Evolutionary conservation across 1,140 invertebrate species (phyloP), one percentile per base, ranked within the genome.

Genomic region (Zaprionus davidi): DNA sequence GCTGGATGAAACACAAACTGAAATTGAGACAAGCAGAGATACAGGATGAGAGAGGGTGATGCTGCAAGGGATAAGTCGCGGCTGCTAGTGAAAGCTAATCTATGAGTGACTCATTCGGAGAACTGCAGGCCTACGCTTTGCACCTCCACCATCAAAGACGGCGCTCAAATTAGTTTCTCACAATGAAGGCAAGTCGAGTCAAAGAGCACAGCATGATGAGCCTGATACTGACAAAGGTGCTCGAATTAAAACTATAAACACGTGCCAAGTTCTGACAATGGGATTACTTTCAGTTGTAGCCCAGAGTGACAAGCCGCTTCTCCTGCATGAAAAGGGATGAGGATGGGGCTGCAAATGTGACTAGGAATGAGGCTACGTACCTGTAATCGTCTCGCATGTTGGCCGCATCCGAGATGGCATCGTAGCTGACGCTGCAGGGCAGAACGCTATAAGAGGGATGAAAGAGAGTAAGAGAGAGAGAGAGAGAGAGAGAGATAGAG

Each of bases 341-440:
- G 41, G 3, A 38, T 38, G n/a, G 2, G 46, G 11, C 26, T n/a
- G 24, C 15, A 24, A 13, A 24, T 56, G 13, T 9, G 26, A 13
- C 12, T 51, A 11, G 12, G 26, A 31, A 46, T 46, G 41, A 9
- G 41, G 7, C 41, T 12, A 58, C 77, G 65, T 77, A 92, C 92
- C 91, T 88, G 85, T 75, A 86, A 63, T 94, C 94, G 73, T 94
- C 94, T 70, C 93, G 92, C 58, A 91, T 77, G 65, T 92, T 81
- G 71, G 91, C 81, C 53, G 93, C 90, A 58, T 93, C 82, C 44
- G 84, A 91, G 44, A 93, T 75, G 66, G 92, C 90, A 66, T 94
- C 94, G 79, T 94, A 94, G 34, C 94, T 94, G 11, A 95, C 94
- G 76, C 93, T 95, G 79, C 94, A 95, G 13, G 94, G 94, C 28